These are phyloP conservation scores for Apostichopus leukothele DNA, from an alignment of 53 echinoderm and acorn worm species.

Conservation along the genomic window DNA sequence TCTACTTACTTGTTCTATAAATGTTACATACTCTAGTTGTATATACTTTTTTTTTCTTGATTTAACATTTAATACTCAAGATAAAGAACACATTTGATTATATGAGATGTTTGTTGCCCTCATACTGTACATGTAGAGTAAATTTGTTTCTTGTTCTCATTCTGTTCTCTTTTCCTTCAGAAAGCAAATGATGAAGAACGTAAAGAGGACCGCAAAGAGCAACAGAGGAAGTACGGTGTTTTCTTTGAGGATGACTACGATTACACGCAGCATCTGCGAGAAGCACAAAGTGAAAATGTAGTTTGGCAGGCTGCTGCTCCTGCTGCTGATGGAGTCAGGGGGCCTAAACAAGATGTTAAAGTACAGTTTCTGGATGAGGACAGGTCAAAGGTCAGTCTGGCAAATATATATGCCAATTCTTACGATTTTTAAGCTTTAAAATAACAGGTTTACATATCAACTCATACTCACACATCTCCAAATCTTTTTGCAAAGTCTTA, in stretches of 20 bases:
- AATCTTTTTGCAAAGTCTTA: too few relatives aligned
- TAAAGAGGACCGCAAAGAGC: conserved; percentile 11
- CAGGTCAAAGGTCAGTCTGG: not conserved
- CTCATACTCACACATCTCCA: too few relatives aligned
- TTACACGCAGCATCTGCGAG: conserved; percentile 85
- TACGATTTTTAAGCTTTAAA: too few relatives aligned
- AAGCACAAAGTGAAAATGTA: conserved; percentile 58
- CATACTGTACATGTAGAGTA: not conserved
- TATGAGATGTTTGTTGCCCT: not conserved
- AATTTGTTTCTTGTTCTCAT: not conserved
- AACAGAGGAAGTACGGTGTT: conserved; percentile 74
- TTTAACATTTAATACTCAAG: too few relatives aligned
- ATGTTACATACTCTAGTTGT: too few relatives aligned
- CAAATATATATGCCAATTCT: too few relatives aligned
- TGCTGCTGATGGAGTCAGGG: not conserved
- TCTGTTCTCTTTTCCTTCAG: not conserved
- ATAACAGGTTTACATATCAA: too few relatives aligned
- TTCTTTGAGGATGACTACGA: conserved; percentile 94
- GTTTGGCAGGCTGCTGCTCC: conserved; percentile 1
- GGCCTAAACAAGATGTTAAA: conserved; percentile 10
- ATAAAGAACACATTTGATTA: too few relatives aligned
- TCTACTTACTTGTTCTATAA: too few relatives aligned
- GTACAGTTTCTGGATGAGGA: not conserved
- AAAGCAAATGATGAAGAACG: conserved; percentile 5
- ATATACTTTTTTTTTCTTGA: too few relatives aligned